A percentile compares a stretch with the other conserved stretches of the same genome.
Conservation (phyloP, 1,140 invertebrate species). For the Sinonovacula constricta region DNA sequence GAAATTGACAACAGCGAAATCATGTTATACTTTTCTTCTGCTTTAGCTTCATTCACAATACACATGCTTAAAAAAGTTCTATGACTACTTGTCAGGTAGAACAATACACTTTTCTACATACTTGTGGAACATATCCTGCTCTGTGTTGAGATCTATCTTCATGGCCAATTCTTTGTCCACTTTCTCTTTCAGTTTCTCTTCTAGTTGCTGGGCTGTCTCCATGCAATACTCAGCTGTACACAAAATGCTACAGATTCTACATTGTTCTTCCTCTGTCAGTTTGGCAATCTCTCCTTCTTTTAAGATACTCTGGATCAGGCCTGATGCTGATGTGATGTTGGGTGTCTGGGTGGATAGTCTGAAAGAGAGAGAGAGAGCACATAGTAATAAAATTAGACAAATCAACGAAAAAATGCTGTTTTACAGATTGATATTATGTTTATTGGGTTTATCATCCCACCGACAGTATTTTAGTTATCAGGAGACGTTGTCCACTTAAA, state of each 20-base stretch:
- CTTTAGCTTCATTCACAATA: no score
- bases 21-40: no score
- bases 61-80: no score
- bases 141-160: constrained; percentile 92
- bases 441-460: no score
- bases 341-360: constrained; percentile 71
- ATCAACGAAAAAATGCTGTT: no score
- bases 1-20: no score
- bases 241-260: constrained; percentile 93
- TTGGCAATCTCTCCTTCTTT: constrained; percentile 87
- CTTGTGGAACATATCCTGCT: constrained; percentile 96
- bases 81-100: no score
- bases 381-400: background rate
- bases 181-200: constrained; percentile 97
- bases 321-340: constrained; percentile 83
- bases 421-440: no score
- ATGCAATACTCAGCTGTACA: constrained; percentile 99
- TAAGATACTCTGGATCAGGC: constrained; percentile 90
- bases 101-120: no score
- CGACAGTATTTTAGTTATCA: no score
- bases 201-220: constrained; percentile 97
- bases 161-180: constrained; percentile 85
- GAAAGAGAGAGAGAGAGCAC: constrained; percentile 30
- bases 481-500: no score
- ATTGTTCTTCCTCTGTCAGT: constrained; percentile 92